phyloP scores from a whole-genome alignment of 1,140 invertebrate species.

The Teleopsis dalmanni region DNA sequence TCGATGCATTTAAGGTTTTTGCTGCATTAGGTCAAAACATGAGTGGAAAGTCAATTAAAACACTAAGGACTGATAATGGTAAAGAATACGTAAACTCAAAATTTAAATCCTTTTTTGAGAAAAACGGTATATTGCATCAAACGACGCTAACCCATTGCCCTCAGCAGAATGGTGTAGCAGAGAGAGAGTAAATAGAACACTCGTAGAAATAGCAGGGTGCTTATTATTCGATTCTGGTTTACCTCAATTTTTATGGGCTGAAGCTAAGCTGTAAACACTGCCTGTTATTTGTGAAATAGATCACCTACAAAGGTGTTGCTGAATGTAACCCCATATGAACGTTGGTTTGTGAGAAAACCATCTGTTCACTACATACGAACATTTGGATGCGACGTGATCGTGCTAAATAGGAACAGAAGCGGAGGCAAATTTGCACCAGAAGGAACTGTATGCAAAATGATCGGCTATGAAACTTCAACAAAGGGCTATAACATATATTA shows the following conservation, averaged over 20 bases:
- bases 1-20: slow-evolving; percentile 1
- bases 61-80: not conserved
- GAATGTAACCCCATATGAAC: slow-evolving; percentile 6
- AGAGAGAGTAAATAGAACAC: slow-evolving; percentile 23
- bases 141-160: not conserved
- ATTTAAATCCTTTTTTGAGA: slow-evolving; percentile 20
- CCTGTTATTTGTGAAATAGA: slow-evolving; percentile 13
- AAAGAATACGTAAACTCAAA: slow-evolving; percentile 24
- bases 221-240: slow-evolving; percentile 31
- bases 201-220: slow-evolving; percentile 17
- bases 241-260: slow-evolving; percentile 43
- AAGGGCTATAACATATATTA: too few relatives aligned
- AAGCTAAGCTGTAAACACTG: slow-evolving; percentile 44
- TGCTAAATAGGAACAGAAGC: too few relatives aligned
- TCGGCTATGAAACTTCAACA: too few relatives aligned
- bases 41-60: not conserved
- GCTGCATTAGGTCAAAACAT: not conserved
- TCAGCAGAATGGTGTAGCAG: slow-evolving; percentile 41
- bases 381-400: too few relatives aligned
- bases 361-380: too few relatives aligned
- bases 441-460: too few relatives aligned
- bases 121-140: too few relatives aligned
- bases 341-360: too few relatives aligned
- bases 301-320: slow-evolving; percentile 4
- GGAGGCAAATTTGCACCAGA: too few relatives aligned